Base-by-base conservation (phyloP, 1,140 invertebrate species). In the Thaumatotibia leucotreta region DNA sequence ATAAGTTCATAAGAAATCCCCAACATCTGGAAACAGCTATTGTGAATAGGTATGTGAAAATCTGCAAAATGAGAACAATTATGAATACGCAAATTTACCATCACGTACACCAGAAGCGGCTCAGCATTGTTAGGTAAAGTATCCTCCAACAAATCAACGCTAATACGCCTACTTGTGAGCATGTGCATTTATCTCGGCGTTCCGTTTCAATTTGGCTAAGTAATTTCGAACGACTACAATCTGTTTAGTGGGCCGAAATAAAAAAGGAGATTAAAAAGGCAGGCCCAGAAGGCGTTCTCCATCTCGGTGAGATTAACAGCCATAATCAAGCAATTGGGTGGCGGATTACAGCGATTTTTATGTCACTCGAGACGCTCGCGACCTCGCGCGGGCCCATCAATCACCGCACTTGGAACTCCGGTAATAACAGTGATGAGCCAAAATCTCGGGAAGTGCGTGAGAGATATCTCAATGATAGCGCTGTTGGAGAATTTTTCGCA, bases 291-390 rank as follows among this genome's bases (percentile, higher is more conserved):
- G 69, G 68, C 68, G 69, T 67, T 74, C 72, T 76, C 78, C 80
- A 76, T 80, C 74, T 79, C 74, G 73, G 75, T 76, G 74, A 75
- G 82, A 87, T 87, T 87, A 87, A 86, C 81, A 83, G 78, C 84
- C 67, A 87, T 84, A 86, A 87, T 89, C 83, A 85, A 85, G 86
- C 83, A 82, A 87, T 89, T 87, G 82, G 71, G 75, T 69, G 76
- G 52, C 64, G 82, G 79, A 87, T 89, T 86, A 86, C 76, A 82
- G 81, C 79, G 75, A 82, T 86, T 89, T 86, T 89, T 88, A 86
- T 85, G 78, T 87, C 79, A 66, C 76, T 64, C 69, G 69, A 72
- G 82, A 72, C 68, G 72, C 69, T 71, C 76, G 35, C 70, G 39
- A 58, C 52, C 27, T 64, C 58, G 35, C 39, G 68, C 68, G 65